Conservation (phyloP, 2,888 invertebrate species). For the Cantharis lateralis region DNA sequence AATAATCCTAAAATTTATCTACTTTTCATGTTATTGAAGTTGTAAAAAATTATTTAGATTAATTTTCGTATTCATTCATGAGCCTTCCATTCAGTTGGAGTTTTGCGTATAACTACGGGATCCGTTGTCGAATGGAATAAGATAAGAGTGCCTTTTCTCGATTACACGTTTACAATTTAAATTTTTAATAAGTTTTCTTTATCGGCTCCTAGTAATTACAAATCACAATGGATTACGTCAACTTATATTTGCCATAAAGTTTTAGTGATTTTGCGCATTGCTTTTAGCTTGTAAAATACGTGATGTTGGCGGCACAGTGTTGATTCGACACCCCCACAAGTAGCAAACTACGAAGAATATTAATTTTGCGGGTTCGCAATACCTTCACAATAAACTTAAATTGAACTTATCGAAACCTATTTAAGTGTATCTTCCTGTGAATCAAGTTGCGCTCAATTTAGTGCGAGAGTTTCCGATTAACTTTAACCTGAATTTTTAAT, state of each 20-base stretch:
- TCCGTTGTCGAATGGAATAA: not conserved
- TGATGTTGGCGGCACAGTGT: constrained; percentile 30
- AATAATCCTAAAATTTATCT: not conserved
- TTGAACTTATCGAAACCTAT: not conserved
- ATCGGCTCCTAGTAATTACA: constrained; percentile 26
- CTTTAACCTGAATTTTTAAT: not conserved
- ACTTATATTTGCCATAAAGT: constrained; percentile 28
- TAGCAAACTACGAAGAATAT: constrained; percentile 7
- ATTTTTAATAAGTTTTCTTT: constrained; percentile 23
- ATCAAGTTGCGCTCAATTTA: not conserved
- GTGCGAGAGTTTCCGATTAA: not conserved
- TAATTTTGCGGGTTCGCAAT: not conserved
- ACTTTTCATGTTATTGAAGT: not conserved
- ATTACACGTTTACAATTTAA: constrained; percentile 22
- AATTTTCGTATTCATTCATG: not conserved
- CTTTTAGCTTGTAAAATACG: constrained; percentile 22
- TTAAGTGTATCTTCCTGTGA: not conserved
- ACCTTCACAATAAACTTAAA: not conserved
- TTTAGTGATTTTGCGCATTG: constrained; percentile 30
- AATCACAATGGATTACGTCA: constrained; percentile 27
- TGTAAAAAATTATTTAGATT: not conserved
- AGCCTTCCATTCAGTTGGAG: not conserved
- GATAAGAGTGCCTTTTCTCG: constrained; percentile 1
- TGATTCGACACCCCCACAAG: constrained; percentile 30
- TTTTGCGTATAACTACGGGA: not conserved